These are phyloP conservation scores for Trididemnum clinides DNA, from an alignment of 23 tunicate genomes.

Conservation along the genomic window DNA sequence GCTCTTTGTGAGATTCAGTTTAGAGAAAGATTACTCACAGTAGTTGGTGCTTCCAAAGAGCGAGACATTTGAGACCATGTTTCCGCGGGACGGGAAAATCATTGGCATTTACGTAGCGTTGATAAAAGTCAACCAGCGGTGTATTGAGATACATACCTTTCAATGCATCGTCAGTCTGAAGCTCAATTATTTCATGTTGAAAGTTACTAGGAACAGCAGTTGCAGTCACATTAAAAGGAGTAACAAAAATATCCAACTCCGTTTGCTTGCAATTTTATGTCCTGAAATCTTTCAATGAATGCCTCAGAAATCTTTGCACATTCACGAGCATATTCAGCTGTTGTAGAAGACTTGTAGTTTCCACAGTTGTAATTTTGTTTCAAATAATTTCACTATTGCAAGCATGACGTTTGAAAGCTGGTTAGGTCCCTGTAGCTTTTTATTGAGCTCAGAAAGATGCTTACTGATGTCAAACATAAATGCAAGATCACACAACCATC, in stretches of 20 bases:
- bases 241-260: slow-evolving; percentile 69
- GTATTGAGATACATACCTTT: slow-evolving; percentile 39
- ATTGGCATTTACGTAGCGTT: slow-evolving; percentile 56
- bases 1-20: slow-evolving; percentile 44
- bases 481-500: slow-evolving; percentile 62
- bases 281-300: slow-evolving; percentile 62
- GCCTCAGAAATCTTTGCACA: slow-evolving; percentile 51
- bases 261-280: slow-evolving; percentile 56
- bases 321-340: slow-evolving; percentile 61
- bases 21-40: slow-evolving; percentile 42
- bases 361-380: slow-evolving; percentile 53
- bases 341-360: slow-evolving; percentile 58
- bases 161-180: slow-evolving; percentile 30
- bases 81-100: slow-evolving; percentile 65
- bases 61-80: slow-evolving; percentile 51
- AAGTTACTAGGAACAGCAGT: slow-evolving; percentile 49
- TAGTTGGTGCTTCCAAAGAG: slow-evolving; percentile 51
- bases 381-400: slow-evolving; percentile 60
- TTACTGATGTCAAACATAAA: slow-evolving; percentile 69
- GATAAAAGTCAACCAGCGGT: slow-evolving; percentile 54
- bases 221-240: slow-evolving; percentile 55
- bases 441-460: slow-evolving; percentile 40
- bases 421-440: slow-evolving; percentile 49
- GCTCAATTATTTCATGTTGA: slow-evolving; percentile 42
- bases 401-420: slow-evolving; percentile 60